These are phyloP conservation scores for Drosophila formosana DNA, from an alignment of 2,888 invertebrate genomes.

Conservation along the genomic window DNA sequence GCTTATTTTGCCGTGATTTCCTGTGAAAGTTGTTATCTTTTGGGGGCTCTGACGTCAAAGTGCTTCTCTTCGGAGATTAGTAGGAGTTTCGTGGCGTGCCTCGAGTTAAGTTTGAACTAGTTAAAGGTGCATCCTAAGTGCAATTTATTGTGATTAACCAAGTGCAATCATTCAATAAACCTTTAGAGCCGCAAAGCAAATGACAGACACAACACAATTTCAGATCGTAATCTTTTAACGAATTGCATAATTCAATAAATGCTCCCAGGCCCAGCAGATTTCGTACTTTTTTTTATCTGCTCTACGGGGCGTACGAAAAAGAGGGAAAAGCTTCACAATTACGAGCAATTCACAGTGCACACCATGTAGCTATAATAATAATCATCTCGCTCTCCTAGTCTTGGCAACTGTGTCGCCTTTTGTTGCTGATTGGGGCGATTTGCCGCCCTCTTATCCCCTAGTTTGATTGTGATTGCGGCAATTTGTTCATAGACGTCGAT, in stretches of 20 bases:
- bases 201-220: constrained; percentile 45
- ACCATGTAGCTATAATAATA: constrained; percentile 37
- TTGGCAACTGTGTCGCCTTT: constrained; percentile 40
- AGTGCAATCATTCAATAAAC: constrained; percentile 76
- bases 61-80: neutral
- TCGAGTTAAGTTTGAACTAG: constrained; percentile 17
- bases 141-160: constrained; percentile 35
- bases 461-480: constrained; percentile 66
- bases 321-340: constrained; percentile 32
- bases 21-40: neutral
- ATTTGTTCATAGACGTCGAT: constrained; percentile 78
- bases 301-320: neutral
- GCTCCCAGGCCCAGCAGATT: constrained; percentile 15
- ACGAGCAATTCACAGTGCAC: constrained; percentile 45
- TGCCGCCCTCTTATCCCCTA: neutral
- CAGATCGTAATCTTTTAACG: constrained; percentile 75
- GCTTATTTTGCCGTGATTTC: constrained; percentile 1
- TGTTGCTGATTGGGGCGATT: constrained; percentile 18
- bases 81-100: neutral
- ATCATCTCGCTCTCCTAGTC: constrained; percentile 16
- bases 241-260: constrained; percentile 80
- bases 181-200: constrained; percentile 38
- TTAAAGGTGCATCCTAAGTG: constrained; percentile 18
- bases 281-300: neutral
- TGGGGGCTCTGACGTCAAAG: constrained; percentile 1